Evolutionary conservation across 2,113 vertebrate species (phyloP).

Genomic region (Siphamia tubifer): DNA sequence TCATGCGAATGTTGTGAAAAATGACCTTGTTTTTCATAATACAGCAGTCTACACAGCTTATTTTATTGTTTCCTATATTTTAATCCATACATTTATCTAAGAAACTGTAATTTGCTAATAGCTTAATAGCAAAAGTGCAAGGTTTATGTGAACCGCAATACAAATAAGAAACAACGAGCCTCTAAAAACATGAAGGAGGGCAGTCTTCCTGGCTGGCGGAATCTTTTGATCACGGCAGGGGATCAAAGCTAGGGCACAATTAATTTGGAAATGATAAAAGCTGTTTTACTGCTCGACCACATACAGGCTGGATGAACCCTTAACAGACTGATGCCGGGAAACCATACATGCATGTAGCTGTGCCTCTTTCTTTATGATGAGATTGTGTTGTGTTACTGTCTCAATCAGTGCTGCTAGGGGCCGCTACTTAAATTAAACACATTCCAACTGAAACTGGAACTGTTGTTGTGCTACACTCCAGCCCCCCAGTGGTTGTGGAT

Average conservation of each 20-base stretch:
- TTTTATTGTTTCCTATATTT: conserved; percentile 29
- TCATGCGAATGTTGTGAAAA: conserved; percentile 5
- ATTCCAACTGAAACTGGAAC: conserved; percentile 63
- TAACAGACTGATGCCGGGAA: conserved; percentile 34
- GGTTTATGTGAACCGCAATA: conserved; percentile 24
- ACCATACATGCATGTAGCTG: conserved; percentile 30
- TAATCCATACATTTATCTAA: not conserved
- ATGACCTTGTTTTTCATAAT: conserved; percentile 7
- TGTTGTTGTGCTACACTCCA: conserved; percentile 60
- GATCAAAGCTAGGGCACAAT: conserved; percentile 55
- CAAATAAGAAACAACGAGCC: conserved; percentile 39
- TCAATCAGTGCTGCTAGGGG: conserved; percentile 44
- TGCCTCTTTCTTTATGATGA: conserved; percentile 26
- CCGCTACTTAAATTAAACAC: conserved; percentile 61
- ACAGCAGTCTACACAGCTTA: not conserved
- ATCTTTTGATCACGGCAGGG: conserved; percentile 71
- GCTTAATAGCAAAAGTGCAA: not conserved
- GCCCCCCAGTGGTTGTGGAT: conserved; percentile 17
- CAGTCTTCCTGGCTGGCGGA: conserved; percentile 12
- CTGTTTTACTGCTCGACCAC: conserved; percentile 65
- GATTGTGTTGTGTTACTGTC: conserved; percentile 33
- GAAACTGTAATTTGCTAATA: not conserved
- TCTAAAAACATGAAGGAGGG: conserved; percentile 26
- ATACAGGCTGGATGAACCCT: conserved; percentile 57
- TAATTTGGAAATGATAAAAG: conserved; percentile 77